Conservation (phyloP, 1,140 invertebrate species). For the Lepidurus packardi region DNA sequence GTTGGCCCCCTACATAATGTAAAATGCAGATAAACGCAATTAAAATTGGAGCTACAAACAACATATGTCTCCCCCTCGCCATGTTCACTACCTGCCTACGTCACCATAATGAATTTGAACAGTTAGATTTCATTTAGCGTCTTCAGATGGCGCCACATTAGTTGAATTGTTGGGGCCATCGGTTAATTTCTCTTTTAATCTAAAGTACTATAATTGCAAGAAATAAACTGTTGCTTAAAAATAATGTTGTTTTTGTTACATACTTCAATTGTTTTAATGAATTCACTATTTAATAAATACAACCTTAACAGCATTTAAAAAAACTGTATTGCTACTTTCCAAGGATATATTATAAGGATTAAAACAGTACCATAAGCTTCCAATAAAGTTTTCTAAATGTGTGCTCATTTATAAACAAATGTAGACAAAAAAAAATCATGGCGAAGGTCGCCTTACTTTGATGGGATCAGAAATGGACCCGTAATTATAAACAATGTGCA, state of each 20-base stretch:
- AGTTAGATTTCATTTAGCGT: no score
- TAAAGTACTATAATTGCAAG: no score
- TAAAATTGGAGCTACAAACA: not conserved
- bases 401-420: not conserved
- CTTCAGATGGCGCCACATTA: not conserved
- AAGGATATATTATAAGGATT: not conserved
- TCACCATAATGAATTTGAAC: not conserved
- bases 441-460: constrained; percentile 1
- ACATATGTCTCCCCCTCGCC: not conserved
- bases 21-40: not conserved
- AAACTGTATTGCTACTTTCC: not conserved
- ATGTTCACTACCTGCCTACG: not conserved
- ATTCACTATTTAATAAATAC: no score
- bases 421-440: not conserved
- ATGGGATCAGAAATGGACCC: constrained; percentile 21
- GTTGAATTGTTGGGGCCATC: not conserved
- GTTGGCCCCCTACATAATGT: not conserved
- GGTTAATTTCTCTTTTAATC: no score
- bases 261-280: no score
- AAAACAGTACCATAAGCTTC: not conserved
- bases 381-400: not conserved
- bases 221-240: no score
- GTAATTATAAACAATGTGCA: constrained; percentile 11
- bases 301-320: not conserved
- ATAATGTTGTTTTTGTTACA: no score